Conservation (phyloP, 2,888 invertebrate species). For the Hedya salicella region DNA sequence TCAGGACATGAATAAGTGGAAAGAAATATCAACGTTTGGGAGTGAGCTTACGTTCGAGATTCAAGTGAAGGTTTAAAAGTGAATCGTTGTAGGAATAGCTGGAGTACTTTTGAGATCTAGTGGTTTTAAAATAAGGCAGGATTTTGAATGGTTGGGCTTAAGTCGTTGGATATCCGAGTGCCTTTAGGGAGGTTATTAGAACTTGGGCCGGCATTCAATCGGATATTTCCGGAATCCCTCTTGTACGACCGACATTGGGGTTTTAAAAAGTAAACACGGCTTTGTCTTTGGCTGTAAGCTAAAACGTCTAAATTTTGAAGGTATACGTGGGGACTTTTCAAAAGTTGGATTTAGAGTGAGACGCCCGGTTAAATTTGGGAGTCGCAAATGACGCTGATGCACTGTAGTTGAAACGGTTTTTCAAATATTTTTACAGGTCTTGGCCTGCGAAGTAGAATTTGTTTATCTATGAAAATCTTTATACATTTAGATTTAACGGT, state of each 20-base stretch:
- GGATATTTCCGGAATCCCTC: constrained; percentile 29
- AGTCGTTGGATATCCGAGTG: constrained; percentile 22
- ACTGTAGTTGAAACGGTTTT: no score
- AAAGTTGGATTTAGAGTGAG: no score
- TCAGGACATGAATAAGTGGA: not conserved
- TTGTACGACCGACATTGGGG: constrained; percentile 24
- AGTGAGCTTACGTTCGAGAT: constrained; percentile 1
- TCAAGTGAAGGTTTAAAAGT: constrained; percentile 1
- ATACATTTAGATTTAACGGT: no score
- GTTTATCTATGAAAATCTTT: no score
- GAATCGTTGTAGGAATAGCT: not conserved
- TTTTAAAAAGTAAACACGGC: constrained; percentile 37
- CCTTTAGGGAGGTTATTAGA: constrained; percentile 37
- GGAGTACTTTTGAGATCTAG: constrained; percentile 12
- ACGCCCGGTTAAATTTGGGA: no score
- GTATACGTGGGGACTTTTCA: not conserved
- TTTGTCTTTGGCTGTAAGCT: constrained; percentile 16
- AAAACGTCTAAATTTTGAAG: constrained; percentile 1
- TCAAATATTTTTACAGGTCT: no score
- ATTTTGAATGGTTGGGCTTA: constrained; percentile 18
- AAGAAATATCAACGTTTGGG: constrained; percentile 8
- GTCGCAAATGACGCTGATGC: no score
- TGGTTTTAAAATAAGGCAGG: not conserved
- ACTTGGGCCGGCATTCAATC: constrained; percentile 33
- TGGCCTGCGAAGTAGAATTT: no score